Evolutionary conservation across 2,113 vertebrate genomes (phyloP), one percentile per base, ranked within the genome.

Genomic region (Sakesphorus luctuosus): DNA sequence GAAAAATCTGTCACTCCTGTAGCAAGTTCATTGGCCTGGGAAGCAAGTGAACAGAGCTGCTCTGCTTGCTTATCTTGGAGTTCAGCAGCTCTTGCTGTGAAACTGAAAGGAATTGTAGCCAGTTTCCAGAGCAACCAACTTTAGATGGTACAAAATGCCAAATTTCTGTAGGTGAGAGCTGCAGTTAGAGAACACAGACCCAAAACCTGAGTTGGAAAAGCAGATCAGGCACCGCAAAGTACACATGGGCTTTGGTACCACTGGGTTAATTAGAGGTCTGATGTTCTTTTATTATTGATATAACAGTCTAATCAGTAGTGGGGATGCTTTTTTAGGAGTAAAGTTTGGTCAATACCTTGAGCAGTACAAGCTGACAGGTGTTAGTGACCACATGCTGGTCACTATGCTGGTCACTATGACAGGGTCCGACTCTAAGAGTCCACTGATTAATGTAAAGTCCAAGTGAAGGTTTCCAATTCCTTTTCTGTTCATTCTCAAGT

Each of bases 101-200:
- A 92, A 56, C 75, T 91, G n/a, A 52, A 84, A 92, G 85, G 84
- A 96, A 74, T 29, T 80, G 52, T 68, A 86, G 65, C 68, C 80
- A 75, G 94, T 97, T 97, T 90, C 96, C 94, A 94, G 46, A 93
- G 94, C 92, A 96, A 96, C 96, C 78, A 90, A 52, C 44, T 89
- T 80, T 2, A 75, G 52, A 36, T 72, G 38, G 79, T 81, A 80
- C 38, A 72, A 96, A 90, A n/a, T 72, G 79, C 82, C 85, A 65
- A 49, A 86, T 93, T 88, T 80, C 68, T 68, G 53, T 63, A 84
- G 82, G 72, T 90, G 49, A 95, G 56, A 68, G 44, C 52, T 81
- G 65, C 83, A 81, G 24, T 80, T 84, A 56, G 19, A 50, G 44
- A 85, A 71, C 26, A 63, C 31, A 68, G 82, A 82, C 33, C 33